phyloP scores from a whole-genome alignment of 1,140 invertebrate genomes.

The Harlomillsia oculata region DNA sequence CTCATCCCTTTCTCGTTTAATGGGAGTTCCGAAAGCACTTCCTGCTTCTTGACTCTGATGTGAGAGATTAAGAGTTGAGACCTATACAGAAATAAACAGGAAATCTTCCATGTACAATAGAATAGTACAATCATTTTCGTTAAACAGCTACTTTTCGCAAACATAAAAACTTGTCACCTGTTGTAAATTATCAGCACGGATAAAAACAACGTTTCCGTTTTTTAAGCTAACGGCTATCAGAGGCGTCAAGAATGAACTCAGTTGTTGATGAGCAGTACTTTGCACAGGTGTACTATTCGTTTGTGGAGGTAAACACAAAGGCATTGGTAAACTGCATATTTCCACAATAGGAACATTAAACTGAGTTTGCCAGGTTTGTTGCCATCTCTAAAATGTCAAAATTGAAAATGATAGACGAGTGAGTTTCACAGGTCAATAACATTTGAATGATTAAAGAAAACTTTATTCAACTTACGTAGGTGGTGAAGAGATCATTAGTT shows the following conservation, averaged over 20 bases:
- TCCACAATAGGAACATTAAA: conserved; percentile 20
- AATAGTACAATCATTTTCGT: not conserved
- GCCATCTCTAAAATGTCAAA: conserved; percentile 29
- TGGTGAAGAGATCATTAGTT: conserved; percentile 3
- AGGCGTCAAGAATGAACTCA: conserved; percentile 15
- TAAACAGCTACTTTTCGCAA: too few relatives aligned
- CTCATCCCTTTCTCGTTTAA: conserved; percentile 21
- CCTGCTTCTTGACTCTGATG: too few relatives aligned
- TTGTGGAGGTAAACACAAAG: conserved; percentile 8
- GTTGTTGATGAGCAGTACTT: conserved; percentile 13
- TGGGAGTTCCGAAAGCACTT: conserved; percentile 12
- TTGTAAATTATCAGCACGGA: conserved; percentile 28
- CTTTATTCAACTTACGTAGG: conserved; percentile 26
- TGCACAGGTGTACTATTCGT: not conserved
- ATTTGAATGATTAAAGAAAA: not conserved
- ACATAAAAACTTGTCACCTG: too few relatives aligned
- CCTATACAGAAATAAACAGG: too few relatives aligned
- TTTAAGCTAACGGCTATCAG: conserved; percentile 25
- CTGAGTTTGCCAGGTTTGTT: conserved; percentile 25
- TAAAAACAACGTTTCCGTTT: conserved; percentile 21
- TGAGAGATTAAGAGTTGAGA: too few relatives aligned
- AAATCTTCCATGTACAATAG: too few relatives aligned
- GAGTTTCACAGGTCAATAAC: not conserved
- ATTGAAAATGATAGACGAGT: not conserved
- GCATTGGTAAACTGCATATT: conserved; percentile 24